Base-by-base conservation (phyloP, 2,113 vertebrate species). In the Agelaius tricolor region DNA sequence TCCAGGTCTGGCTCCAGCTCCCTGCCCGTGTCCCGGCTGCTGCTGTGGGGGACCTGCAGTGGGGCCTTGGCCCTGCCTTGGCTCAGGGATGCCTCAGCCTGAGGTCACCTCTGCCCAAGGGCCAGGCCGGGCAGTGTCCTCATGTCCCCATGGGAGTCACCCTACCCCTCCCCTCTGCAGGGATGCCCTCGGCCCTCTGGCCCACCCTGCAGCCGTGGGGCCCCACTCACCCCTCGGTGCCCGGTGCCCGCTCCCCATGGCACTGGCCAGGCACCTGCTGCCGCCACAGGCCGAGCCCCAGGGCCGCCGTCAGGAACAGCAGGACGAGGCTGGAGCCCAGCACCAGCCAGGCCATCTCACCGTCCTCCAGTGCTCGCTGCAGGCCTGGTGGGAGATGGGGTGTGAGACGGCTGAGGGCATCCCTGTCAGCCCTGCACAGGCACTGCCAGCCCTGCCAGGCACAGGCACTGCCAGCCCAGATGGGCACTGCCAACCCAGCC, bases 231-330 rank as follows among this genome's bases (percentile, higher is more conserved):
- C 69, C 11, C 31, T 59, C 22, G 0, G 7, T 7, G 30, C n/a
- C 16, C 0, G 5, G 46, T 0, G 14, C 24, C 28, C 7, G 46
- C 20, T 30, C 46, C 37, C 37, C 3, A 0, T 1, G 6, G 43
- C 39, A 23, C 46, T 1, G 20, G 13, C 51, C n/a, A 39, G 35
- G 72, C 39, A 7, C 26, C 41, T 13, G 68, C 80, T 67, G 17
- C 43, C 26, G 85, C 87, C 72, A 16, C 55, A 65, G 41, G 35
- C 54, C 0, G 15, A 94, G 27, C 15, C 68, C 19, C 15, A 33
- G 2, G 20, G 43, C 61, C 0, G 2, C 23, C 0, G 80, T 7
- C 2, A 95, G 49, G 11, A 87, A 0, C 3, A 95, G 89, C 52
- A 93, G 74, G 0, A 89, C 28, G 1, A 94, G 47, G 49, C 87